Evolutionary conservation across 2,888 invertebrate genomes (phyloP), one percentile per base, ranked within the genome.

Genomic region (Drosophila stalkeri): DNA sequence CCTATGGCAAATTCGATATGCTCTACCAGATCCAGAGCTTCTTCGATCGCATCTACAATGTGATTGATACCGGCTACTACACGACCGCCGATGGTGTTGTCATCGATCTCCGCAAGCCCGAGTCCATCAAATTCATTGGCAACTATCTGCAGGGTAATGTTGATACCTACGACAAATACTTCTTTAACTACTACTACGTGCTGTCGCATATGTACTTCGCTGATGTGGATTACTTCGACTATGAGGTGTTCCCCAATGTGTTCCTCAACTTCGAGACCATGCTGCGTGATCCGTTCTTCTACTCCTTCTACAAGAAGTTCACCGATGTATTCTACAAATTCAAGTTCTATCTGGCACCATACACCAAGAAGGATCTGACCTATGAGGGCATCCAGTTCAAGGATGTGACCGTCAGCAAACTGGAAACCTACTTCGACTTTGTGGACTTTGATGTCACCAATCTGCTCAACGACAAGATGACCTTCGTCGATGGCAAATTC

Each of bases 241-340:
- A 39, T 39, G 80, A 88, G 57, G 88, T 90, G 11, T 81, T 78
- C 78, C 86, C 96, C n/a, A 94, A 95, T 12, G 93, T 95, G 2
- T 92, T 96, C 76, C 95, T 96, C 83, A 93, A 94, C 75, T 95
- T 94, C 87, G 94, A 95, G 86, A 96, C 96, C 7, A 94, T 95
- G 81, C 93, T 96, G 77, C 95, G 96, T 75, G 96, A 97, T 90
- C 96, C 96, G 27, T 94, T 95, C 52, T 96, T 96, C 94, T 97
- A 95, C 92, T 94, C 94, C 77, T 93, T 96, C 69, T 95, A 95
- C 90, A 95, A 96, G 92, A 94, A 95, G 67, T 93, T 96, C 73
- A 88, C 94, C 54, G 92, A 94, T 68, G 93, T 94, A 54, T 94
- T 95, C 89, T 92, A 93, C 77, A 94, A 95, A 54, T 96, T 95